Evolutionary conservation across 2,888 invertebrate genomes (phyloP), one percentile per base, ranked within the genome.

Genomic region (Theristus sp.): DNA sequence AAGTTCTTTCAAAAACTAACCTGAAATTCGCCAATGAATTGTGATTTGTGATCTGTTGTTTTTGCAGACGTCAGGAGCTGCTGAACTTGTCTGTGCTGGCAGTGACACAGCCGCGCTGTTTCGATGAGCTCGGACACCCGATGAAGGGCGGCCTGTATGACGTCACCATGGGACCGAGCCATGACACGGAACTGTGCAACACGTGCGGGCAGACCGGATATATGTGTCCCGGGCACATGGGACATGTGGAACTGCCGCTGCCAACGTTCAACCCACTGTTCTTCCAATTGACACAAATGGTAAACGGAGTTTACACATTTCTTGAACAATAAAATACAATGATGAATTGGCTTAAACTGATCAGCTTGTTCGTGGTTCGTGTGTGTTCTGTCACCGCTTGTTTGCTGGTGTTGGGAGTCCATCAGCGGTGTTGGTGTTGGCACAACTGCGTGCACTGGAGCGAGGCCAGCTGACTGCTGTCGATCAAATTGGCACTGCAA

Each of bases 241-340:
- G 96, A 0, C 89, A 93, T 72, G 90, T 98, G 64, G 85, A 86
- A 66, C 78, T 98, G 1, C 87, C 89, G 0, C 76, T 93, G 20
- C 83, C 89, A 0, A 86, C 89, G 0, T 84, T 87, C 61, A 94
- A 96, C 79, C 94, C 96, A 0, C 72, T 96, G 56, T 89, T 89
- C 70, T 84, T 86, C 64, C 84, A 83, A 70, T 80, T 82, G 31
- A 78, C 93, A 25, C 84, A 69, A 78, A 82, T 71, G 76, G 82
- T 82, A 70, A 28, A n/a, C n/a, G n/a, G n/a, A n/a, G n/a, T n/a
- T n/a, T n/a, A n/a, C n/a, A n/a, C n/a, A n/a, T n/a, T n/a, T n/a
- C n/a, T n/a, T n/a, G n/a, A n/a, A n/a, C n/a, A n/a, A n/a, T n/a
- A n/a, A n/a, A n/a, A n/a, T n/a, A n/a, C n/a, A n/a, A n/a, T n/a